Evolutionary conservation across 2,888 invertebrate species (phyloP).

Genomic region (Autographa pulchrina): DNA sequence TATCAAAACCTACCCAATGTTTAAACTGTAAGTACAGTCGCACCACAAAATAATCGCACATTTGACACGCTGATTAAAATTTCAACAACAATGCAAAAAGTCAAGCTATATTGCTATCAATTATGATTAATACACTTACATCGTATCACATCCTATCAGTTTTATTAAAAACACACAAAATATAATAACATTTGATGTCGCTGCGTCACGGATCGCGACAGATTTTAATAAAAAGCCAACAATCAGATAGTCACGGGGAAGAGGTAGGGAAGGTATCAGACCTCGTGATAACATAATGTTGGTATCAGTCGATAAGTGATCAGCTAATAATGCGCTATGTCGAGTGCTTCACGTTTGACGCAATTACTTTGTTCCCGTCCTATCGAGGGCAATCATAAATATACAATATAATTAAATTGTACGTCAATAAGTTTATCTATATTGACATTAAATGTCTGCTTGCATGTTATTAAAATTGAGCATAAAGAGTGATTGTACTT

Average conservation of each 20-base stretch:
- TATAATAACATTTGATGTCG: conserved; percentile 60
- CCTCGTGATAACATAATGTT: conserved; percentile 61
- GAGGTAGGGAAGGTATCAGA: conserved; percentile 57
- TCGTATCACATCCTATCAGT: conserved; percentile 48
- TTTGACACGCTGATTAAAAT: conserved; percentile 44
- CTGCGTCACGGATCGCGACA: conserved; percentile 58
- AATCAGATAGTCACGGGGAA: conserved; percentile 54
- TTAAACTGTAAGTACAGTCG: conserved; percentile 28
- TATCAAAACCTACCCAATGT: not conserved
- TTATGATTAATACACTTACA: conserved; percentile 55
- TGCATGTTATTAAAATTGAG: conserved; percentile 38
- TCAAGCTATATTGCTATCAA: conserved; percentile 45
- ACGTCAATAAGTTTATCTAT: conserved; percentile 45
- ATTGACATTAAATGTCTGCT: conserved; percentile 37
- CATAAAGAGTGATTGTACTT: conserved; percentile 27
- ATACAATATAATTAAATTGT: conserved; percentile 58
- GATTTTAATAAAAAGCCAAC: conserved; percentile 68
- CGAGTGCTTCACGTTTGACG: conserved; percentile 56
- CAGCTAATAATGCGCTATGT: conserved; percentile 67
- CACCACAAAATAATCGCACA: conserved; percentile 12
- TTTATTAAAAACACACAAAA: conserved; percentile 64
- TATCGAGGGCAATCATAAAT: conserved; percentile 43
- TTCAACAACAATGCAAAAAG: conserved; percentile 42
- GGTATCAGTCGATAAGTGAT: conserved; percentile 62
- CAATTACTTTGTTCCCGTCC: conserved; percentile 50